Base-by-base conservation (phyloP, 2,797 vertebrate genomes). In the Mormyrus proboscirostris region DNA sequence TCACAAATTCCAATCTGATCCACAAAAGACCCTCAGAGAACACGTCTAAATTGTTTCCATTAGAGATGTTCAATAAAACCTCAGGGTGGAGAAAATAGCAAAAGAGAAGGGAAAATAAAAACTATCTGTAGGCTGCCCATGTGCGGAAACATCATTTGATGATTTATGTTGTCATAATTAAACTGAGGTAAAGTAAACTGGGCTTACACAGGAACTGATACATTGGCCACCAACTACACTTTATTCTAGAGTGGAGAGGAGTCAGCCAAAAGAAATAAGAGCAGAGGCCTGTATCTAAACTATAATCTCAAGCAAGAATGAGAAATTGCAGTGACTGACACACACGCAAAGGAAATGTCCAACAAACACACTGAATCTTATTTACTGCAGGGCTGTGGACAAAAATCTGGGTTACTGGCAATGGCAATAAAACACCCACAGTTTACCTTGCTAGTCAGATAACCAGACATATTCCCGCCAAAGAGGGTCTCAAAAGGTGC, bases 1-100 rank as follows among this genome's bases (percentile, higher is more conserved):
- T 93, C 91, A 93, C 87, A 92, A 90, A 91, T 90, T 91, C 88
- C 92, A 90, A 92, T 90, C 91, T 25, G 55, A 62, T 91, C 83
- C 90, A 59, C 38, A 9, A 55, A 87, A 91, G 91, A 90, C 89
- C 88, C 88, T 91, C 82, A 76, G 86, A 91, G 86, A 91, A 76
- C 22, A 86, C 51, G 22, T 91, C 91, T 91, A 93, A 93, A 93
- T 89, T 89, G 89, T 88, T 90, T 59, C 86, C 19, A 57, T 41
- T 87, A 59, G 9, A 47, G 29, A 53, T 57, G n/a, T 57, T 19
- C 53, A 59, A 87, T 87, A 59, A 73, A 62, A 89, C 25, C 85
- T 47, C 69, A 38, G 50, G 59, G 62, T 29, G 91, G 53, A 62
- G 55, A 41, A 53, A 59, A 57, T 4, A 19, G 86, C 7, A n/a